A percentile compares a stretch with the other conserved stretches of the same genome.
These are phyloP conservation scores for Actenoides lindsayi DNA, from an alignment of 2,113 vertebrate species.

Conservation along the genomic window DNA sequence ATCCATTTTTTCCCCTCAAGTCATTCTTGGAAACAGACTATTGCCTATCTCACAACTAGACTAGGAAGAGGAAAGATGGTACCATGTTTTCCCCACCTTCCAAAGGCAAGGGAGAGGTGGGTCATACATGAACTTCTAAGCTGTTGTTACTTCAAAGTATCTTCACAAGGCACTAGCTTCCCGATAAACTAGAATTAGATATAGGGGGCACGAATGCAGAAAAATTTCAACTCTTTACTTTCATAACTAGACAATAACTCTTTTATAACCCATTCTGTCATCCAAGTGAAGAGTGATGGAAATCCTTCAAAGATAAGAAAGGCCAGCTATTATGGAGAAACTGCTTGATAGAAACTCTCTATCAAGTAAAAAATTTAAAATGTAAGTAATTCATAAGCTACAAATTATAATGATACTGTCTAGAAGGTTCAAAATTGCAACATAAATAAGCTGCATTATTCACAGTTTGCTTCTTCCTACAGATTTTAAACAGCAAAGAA, in stretches of 20 bases:
- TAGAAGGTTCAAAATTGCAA: not conserved
- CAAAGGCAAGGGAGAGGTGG: not conserved
- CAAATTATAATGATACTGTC: not conserved
- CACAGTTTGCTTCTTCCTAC: not conserved
- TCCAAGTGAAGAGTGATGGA: not conserved
- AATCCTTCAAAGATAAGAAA: not conserved
- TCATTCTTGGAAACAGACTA: not conserved
- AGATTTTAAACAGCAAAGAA: not conserved
- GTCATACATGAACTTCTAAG: not conserved
- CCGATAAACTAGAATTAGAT: not conserved
- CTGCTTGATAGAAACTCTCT: not conserved
- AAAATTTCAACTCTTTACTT: not conserved
- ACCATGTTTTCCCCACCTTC: not conserved
- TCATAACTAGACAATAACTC: not conserved
- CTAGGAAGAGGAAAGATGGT: not conserved
- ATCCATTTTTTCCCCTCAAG: not conserved
- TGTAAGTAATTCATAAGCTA: not conserved
- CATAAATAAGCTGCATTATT: not conserved
- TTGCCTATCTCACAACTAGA: not conserved
- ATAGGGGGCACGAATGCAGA: not conserved
- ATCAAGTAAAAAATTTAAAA: not conserved
- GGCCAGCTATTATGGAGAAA: not conserved
- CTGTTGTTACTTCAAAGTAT: not conserved
- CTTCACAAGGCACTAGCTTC: not conserved
- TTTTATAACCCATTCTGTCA: not conserved